phyloP scores from a whole-genome alignment of 2,113 vertebrate species.

The Malaclemys terrapin region DNA sequence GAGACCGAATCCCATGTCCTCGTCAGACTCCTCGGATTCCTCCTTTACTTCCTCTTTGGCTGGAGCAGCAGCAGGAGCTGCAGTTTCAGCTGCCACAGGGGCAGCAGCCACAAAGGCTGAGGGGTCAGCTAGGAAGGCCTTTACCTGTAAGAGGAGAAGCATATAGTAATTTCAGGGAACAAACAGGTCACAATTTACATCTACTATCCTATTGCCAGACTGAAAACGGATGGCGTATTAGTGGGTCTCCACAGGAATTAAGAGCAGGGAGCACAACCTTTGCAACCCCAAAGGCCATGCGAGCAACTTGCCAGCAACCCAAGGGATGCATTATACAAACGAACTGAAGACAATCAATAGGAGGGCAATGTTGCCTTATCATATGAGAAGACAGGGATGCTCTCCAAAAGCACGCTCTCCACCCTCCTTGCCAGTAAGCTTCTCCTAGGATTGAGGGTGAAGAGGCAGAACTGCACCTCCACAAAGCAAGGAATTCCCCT shows the following conservation, averaged over 20 bases:
- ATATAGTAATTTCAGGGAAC: background rate
- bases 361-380: background rate
- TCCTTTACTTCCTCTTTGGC: slow-evolving; percentile 87
- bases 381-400: background rate
- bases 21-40: slow-evolving; percentile 94
- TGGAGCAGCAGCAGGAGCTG: slow-evolving; percentile 80
- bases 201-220: background rate
- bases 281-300: fast-evolving
- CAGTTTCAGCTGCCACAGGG: slow-evolving; percentile 67
- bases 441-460: fast-evolving
- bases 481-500: background rate
- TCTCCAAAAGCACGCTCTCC: too few relatives aligned
- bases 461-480: fast-evolving
- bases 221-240: background rate
- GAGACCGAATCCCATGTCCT: slow-evolving; percentile 97
- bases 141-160: slow-evolving; percentile 82
- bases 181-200: background rate
- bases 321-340: background rate
- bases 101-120: slow-evolving; percentile 89
- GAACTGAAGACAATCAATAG: background rate
- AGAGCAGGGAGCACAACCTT: background rate
- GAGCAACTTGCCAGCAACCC: background rate
- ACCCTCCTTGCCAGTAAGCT: background rate
- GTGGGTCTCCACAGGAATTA: background rate
- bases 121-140: slow-evolving; percentile 96